Evolutionary conservation across 2,797 vertebrate species (phyloP), one percentile per base, ranked within the genome.

Genomic region (Varecia variegata): DNA sequence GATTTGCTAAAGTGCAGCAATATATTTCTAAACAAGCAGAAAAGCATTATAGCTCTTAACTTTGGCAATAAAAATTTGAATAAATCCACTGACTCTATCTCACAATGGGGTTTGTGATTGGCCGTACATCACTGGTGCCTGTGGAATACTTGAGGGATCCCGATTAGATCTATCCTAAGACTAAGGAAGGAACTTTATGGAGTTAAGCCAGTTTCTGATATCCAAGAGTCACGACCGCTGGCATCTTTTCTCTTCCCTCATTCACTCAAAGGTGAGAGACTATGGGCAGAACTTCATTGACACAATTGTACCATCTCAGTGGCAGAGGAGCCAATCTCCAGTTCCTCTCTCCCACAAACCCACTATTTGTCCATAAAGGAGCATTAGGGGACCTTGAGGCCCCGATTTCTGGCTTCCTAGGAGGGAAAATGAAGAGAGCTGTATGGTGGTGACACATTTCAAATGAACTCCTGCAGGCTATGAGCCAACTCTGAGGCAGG

Each of bases 21-120:
- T 91, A 30, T 73, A 95, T 81, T 88, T 17, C 80, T 84, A 97
- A 97, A 96, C 93, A 95, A 35, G 35, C 45, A 81, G 65, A 68
- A 93, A 97, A 97, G 54, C 94, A 87, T 89, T 97, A 95, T 43
- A 95, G 45, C 56, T 94, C n/a, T 97, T 93, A 88, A 93, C 70
- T 91, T 47, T 87, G 96, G 80, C 95, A 97, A 95, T 88, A 97
- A 84, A 70, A 73, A 65, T 89, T 56, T 20, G 35, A 96, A 82
- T 80, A 97, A 80, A 73, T 91, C 83, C 79, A 18, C 97, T 95
- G 79, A 54, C 35, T 71, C 71, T 30, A 25, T 92, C 62, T 91
- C 21, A 67, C 17, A 7, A 7, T n/a, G 11, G 73, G 23, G 13
- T 79, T 94, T 89, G 20, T 21, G 54, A 11, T 11, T 21, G 38